These are phyloP conservation scores for Drosophila bipectinata DNA, from an alignment of 1,140 invertebrate species.

Conservation along the genomic window DNA sequence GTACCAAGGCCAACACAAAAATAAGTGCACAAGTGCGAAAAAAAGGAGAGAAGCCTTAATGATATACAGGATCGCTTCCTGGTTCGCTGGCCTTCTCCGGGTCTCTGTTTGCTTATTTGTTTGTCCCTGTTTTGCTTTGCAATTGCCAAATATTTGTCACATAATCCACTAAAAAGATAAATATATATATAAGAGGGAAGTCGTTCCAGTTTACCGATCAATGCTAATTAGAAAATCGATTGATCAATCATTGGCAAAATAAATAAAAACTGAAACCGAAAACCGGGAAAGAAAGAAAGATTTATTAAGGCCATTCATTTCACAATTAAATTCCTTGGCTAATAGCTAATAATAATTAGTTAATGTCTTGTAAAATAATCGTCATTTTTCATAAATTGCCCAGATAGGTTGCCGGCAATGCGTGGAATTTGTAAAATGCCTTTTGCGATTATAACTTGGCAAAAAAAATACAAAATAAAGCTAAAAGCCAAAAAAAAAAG, in stretches of 20 bases:
- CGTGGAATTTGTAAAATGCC: neutral
- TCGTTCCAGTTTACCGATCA: conserved; percentile 58
- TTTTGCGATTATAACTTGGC: no score
- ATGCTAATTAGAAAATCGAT: conserved; percentile 71
- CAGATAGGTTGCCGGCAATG: neutral
- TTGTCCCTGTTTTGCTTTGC: conserved; percentile 1
- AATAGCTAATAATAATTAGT: neutral
- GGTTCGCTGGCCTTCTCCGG: conserved; percentile 45
- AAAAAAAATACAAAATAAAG: no score
- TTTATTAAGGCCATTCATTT: neutral
- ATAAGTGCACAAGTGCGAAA: conserved; percentile 12
- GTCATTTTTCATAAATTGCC: neutral
- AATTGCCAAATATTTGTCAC: conserved; percentile 6
- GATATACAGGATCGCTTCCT: conserved; percentile 36
- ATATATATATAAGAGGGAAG: neutral
- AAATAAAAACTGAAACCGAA: conserved; percentile 30
- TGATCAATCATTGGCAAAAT: conserved; percentile 53
- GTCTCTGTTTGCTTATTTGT: neutral
- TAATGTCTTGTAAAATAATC: neutral
- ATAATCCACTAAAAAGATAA: conserved; percentile 4
- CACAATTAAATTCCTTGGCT: neutral
- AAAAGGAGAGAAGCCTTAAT: conserved; percentile 8
- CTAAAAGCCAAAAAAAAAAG: conserved; percentile 8
- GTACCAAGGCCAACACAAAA: conserved; percentile 28
- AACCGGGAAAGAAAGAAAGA: neutral